Evolutionary conservation across 2,888 invertebrate genomes (phyloP).

Genomic region (Pecten maximus): DNA sequence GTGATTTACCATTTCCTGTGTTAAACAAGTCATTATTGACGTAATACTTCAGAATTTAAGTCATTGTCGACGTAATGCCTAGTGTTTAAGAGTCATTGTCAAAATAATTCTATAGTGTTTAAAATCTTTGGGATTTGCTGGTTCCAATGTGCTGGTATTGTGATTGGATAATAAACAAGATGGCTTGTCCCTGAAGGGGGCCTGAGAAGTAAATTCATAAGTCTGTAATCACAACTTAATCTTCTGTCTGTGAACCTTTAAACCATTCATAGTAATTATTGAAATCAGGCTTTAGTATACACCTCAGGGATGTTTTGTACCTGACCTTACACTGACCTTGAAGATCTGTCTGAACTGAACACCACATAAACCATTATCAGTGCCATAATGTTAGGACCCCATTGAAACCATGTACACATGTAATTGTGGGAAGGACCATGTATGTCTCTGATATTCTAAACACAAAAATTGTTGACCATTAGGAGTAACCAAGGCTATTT

Average conservation of each 20-base stretch:
- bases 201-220: neutral
- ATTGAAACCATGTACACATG: too few relatives aligned
- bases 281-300: neutral
- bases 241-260: conserved; percentile 14
- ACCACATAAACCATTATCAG: neutral
- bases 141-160: neutral
- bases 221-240: neutral
- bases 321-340: neutral
- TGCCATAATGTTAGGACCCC: too few relatives aligned
- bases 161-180: neutral
- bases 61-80: neutral
- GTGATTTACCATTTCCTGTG: neutral
- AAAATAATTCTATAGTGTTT: too few relatives aligned
- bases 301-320: neutral
- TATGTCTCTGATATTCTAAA: too few relatives aligned
- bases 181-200: neutral
- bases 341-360: neutral
- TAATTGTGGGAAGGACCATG: too few relatives aligned
- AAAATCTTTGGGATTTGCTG: neutral
- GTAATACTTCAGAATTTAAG: neutral
- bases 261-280: neutral
- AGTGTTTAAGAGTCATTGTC: neutral
- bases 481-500: too few relatives aligned
- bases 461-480: too few relatives aligned
- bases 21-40: neutral